Evolutionary conservation across 2,113 vertebrate genomes (phyloP).

Genomic region (Lamprologus tigripictilis): DNA sequence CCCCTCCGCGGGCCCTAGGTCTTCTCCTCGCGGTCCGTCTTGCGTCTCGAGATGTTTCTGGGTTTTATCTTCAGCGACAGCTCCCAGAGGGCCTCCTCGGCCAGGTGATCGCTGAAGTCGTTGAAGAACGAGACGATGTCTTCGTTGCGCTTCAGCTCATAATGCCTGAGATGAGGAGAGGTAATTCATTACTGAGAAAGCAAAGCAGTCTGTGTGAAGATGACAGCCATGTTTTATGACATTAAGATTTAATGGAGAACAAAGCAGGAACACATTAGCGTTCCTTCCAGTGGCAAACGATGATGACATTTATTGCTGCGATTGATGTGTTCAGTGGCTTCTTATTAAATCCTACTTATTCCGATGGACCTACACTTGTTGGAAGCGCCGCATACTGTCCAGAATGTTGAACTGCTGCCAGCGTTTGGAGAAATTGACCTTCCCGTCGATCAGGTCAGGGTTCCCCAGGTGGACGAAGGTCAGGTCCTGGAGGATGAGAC

Average conservation of each 20-base stretch:
- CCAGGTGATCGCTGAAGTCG: slow-evolving; percentile 97
- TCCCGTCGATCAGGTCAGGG: slow-evolving; percentile 91
- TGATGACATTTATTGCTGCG: neutral
- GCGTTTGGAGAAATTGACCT: slow-evolving; percentile 98
- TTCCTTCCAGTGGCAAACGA: neutral
- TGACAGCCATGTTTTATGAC: neutral
- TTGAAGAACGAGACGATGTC: slow-evolving; percentile 98
- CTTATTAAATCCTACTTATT: neutral
- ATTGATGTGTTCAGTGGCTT: neutral
- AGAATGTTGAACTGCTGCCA: slow-evolving; percentile 99
- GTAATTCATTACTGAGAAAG: neutral
- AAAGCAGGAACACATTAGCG: neutral
- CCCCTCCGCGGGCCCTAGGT: slow-evolving; percentile 70
- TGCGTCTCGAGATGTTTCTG: slow-evolving; percentile 85
- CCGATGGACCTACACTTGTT: slow-evolving; percentile 85
- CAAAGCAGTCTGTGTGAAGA: neutral
- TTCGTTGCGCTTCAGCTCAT: slow-evolving; percentile 90
- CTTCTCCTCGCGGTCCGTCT: slow-evolving; percentile 93
- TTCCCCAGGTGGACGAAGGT: slow-evolving; percentile 98
- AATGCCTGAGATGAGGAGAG: slow-evolving; percentile 76
- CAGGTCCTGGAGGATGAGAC: slow-evolving; percentile 94
- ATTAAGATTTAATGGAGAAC: neutral
- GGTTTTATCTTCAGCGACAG: slow-evolving; percentile 98
- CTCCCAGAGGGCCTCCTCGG: slow-evolving; percentile 96
- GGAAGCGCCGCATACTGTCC: slow-evolving; percentile 98